Conservation (phyloP, 2,888 invertebrate genomes). For the Argynnis bischoffii region DNA sequence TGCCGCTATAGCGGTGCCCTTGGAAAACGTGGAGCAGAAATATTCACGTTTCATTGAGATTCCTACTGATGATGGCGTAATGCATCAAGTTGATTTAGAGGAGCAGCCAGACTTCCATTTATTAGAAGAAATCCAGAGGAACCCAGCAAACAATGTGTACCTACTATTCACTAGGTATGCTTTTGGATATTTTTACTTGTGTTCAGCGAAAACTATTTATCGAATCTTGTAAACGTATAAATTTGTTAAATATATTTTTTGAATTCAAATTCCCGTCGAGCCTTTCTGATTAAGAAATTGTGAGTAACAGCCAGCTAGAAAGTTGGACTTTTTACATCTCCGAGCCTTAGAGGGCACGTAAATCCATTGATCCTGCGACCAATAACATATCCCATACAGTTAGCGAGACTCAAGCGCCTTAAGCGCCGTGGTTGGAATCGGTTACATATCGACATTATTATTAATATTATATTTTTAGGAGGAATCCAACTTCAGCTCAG, state of each 20-base stretch:
- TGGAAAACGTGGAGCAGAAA: not conserved
- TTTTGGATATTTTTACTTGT: not conserved
- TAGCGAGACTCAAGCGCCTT: too few relatives aligned
- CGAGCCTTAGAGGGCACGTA: too few relatives aligned
- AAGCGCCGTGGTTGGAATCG: too few relatives aligned
- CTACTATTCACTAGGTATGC: not conserved
- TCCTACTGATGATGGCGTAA: not conserved
- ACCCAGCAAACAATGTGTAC: conserved; percentile 1
- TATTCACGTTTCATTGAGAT: not conserved
- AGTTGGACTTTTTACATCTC: too few relatives aligned
- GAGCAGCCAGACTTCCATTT: not conserved
- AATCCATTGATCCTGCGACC: too few relatives aligned
- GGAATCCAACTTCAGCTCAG: conserved; percentile 47
- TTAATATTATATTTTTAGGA: conserved; percentile 44
- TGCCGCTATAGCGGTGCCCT: not conserved
- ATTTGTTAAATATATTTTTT: too few relatives aligned
- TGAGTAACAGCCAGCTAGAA: too few relatives aligned
- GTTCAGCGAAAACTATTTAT: too few relatives aligned
- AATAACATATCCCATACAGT: too few relatives aligned
- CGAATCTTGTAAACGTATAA: too few relatives aligned
- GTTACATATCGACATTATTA: not conserved
- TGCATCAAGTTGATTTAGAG: conserved; percentile 9
- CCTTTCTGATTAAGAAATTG: too few relatives aligned
- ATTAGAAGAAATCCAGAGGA: not conserved
- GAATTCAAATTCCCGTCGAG: too few relatives aligned